A percentile compares a stretch with the other conserved stretches of the same genome.
Conservation (phyloP, 2,888 invertebrate genomes). For the Labia minor region DNA sequence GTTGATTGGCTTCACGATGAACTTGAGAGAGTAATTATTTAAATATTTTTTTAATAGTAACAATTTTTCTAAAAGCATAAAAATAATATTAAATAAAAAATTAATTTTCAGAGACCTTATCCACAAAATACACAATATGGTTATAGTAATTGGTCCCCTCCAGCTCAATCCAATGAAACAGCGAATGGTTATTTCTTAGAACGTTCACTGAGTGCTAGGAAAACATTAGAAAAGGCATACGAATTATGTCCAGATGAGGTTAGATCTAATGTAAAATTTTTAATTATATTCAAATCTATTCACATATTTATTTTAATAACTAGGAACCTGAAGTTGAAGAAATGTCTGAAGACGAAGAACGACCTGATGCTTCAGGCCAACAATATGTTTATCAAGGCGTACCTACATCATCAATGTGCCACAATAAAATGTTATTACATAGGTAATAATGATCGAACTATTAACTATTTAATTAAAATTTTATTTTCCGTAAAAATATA, state of each 20-base stretch:
- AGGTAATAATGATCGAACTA: too few species aligned
- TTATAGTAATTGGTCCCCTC: constrained; percentile 83
- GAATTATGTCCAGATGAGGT: constrained; percentile 64
- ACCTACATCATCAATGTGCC: background rate
- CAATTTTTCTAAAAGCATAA: background rate
- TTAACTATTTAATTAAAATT: too few species aligned
- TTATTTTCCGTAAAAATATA: too few species aligned
- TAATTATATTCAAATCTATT: too few species aligned
- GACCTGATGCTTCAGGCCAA: constrained; percentile 23
- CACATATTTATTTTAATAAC: too few species aligned
- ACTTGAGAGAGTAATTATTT: constrained; percentile 56
- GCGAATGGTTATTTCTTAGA: constrained; percentile 91
- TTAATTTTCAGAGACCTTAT: constrained; percentile 38
- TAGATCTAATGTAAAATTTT: constrained; percentile 18
- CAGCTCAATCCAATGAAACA: constrained; percentile 87
- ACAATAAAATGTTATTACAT: background rate
- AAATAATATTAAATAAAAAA: background rate
- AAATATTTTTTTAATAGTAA: background rate
- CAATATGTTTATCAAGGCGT: background rate
- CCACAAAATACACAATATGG: constrained; percentile 59
- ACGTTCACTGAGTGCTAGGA: constrained; percentile 83
- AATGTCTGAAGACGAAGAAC: constrained; percentile 30
- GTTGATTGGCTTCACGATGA: constrained; percentile 94
- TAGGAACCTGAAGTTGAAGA: constrained; percentile 31
- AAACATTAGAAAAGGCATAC: constrained; percentile 69